Conservation (phyloP, 2,113 vertebrate species). For the Dipodomys spectabilis region DNA sequence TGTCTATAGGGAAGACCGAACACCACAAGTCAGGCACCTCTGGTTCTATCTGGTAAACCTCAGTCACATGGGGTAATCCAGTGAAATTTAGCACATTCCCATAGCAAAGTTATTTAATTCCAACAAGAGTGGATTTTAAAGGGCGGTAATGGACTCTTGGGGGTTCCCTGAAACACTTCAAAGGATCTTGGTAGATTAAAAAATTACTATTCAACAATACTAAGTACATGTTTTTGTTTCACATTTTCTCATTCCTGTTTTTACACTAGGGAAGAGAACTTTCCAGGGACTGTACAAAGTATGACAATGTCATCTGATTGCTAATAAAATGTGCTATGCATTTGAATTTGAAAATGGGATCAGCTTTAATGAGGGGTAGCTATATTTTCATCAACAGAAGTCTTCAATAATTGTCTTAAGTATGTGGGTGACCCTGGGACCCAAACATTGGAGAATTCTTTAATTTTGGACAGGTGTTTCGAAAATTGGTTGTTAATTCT, state of each 20-base stretch:
- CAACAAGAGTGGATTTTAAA: background rate
- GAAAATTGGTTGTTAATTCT: background rate
- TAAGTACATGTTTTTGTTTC: background rate
- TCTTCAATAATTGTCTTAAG: slow-evolving; percentile 23
- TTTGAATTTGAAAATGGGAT: background rate
- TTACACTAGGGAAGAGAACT: background rate
- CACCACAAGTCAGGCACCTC: background rate
- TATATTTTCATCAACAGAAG: background rate
- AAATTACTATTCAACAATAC: background rate
- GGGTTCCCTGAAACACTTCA: background rate
- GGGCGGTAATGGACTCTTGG: background rate
- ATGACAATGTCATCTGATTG: background rate
- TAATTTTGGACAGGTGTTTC: slow-evolving; percentile 32
- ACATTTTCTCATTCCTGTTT: background rate
- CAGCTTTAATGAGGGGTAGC: background rate
- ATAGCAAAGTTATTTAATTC: background rate
- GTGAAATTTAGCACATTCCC: background rate
- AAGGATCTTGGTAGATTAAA: background rate
- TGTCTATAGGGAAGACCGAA: background rate
- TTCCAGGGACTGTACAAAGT: background rate
- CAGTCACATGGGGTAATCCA: background rate
- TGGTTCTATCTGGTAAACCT: background rate
- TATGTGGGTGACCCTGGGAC: background rate
- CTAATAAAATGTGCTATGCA: background rate
- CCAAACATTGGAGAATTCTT: background rate